Evolutionary conservation across 2,797 vertebrate genomes (phyloP).

Genomic region (Pampus argenteus): DNA sequence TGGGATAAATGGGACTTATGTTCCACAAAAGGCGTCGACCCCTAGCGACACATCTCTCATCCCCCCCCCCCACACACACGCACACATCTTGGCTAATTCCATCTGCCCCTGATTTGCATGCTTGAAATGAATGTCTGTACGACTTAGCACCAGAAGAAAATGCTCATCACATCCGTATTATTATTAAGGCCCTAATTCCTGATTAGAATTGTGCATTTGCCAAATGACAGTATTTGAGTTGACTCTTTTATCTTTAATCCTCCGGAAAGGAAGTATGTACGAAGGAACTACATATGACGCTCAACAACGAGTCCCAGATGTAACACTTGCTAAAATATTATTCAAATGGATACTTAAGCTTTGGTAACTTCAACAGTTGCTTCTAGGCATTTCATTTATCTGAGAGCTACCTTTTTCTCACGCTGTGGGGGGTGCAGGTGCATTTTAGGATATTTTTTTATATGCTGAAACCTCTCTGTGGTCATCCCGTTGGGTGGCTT

Average conservation of each 20-base stretch:
- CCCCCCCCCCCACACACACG: too few relatives aligned
- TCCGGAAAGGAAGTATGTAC: constrained; percentile 39
- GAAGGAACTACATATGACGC: constrained; percentile 32
- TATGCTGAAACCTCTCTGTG: constrained; percentile 24
- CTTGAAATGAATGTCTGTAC: constrained; percentile 69
- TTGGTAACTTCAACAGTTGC: constrained; percentile 12
- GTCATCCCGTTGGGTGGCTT: constrained; percentile 46
- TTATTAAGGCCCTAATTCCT: constrained; percentile 72
- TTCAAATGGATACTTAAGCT: background rate
- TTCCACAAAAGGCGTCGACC: constrained; percentile 79
- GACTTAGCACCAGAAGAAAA: constrained; percentile 68
- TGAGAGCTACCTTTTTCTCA: constrained; percentile 2
- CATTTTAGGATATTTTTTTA: constrained; percentile 17
- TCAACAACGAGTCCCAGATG: constrained; percentile 19
- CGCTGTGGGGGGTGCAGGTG: constrained; percentile 1
- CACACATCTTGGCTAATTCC: constrained; percentile 75
- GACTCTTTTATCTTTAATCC: constrained; percentile 78
- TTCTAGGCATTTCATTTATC: background rate
- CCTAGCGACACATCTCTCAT: constrained; percentile 73
- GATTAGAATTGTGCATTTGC: constrained; percentile 74
- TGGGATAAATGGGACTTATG: constrained; percentile 84
- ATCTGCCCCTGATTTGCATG: constrained; percentile 81
- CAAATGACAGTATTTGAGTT: constrained; percentile 70
- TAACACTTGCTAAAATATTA: background rate
- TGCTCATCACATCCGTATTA: constrained; percentile 69